A percentile compares a stretch with the other conserved stretches of the same genome.
Conservation (phyloP, 2,113 vertebrate genomes). For the Etheostoma spectabile region DNA sequence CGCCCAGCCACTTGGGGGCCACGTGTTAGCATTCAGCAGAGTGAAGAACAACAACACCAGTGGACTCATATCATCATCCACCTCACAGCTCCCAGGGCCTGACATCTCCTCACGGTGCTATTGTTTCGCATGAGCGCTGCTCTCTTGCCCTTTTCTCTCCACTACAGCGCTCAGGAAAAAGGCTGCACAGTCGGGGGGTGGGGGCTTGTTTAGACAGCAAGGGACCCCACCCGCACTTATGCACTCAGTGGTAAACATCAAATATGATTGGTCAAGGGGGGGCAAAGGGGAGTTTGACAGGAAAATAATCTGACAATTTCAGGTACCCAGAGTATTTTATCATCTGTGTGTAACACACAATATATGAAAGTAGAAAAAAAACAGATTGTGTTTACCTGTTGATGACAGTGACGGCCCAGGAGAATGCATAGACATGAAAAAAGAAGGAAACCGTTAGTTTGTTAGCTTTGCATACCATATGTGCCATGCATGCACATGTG, state of each 20-base stretch:
- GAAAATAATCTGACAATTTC: conserved; percentile 63
- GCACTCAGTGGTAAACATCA: conserved; percentile 73
- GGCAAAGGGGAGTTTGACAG: conserved; percentile 68
- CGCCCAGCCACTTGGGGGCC: conserved; percentile 63
- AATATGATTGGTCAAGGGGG: conserved; percentile 73
- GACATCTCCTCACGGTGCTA: conserved; percentile 77
- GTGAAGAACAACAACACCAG: conserved; percentile 78
- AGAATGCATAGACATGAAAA: conserved; percentile 65
- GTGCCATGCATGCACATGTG: conserved; percentile 16
- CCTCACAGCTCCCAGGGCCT: conserved; percentile 74
- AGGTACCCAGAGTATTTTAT: conserved; percentile 45
- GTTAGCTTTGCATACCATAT: conserved; percentile 31
- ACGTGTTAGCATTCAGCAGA: conserved; percentile 79
- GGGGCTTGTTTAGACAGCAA: conserved; percentile 75
- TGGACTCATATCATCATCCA: conserved; percentile 81
- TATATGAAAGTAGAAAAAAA: conserved; percentile 27
- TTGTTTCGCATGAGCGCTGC: conserved; percentile 80
- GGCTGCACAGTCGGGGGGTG: conserved; percentile 55
- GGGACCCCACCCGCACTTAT: conserved; percentile 48
- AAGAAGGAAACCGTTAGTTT: conserved; percentile 61
- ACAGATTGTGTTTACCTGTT: conserved; percentile 78
- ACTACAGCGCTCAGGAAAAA: conserved; percentile 65
- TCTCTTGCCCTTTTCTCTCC: conserved; percentile 81
- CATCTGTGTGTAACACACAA: conserved; percentile 46
- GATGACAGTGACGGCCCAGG: conserved; percentile 41